Base-by-base conservation (phyloP, 2,113 vertebrate genomes). In the Labeo rohita region DNA sequence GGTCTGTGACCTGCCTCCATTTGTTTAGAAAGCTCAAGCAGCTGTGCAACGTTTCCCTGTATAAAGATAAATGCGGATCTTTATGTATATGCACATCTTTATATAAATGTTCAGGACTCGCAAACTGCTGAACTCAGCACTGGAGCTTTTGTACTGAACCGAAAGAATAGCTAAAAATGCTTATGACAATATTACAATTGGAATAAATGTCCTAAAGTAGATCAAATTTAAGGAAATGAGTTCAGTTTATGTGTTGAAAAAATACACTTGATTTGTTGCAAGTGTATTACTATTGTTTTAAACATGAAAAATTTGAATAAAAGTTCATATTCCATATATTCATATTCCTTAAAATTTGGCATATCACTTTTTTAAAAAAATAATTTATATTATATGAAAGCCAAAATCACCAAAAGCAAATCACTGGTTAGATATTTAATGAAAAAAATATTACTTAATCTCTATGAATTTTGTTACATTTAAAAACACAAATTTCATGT, bases 1-100 rank as follows among this genome's bases (percentile, higher is more conserved):
- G 86, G 66, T 86, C 80, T 74, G 47, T 84, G 81, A 61, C 76
- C 73, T 43, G 61, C 50, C 77, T 79, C 63, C 80, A 83, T 90
- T 84, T 83, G 84, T 88, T 81, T 50, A 16, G 16, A 68, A 82
- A 52, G 59, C 68, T 73, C 50, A n/a, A 73, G 68, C 82, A 73
- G 50, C 66, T 84, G 82, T 73, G 50, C 68, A 8, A 18, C 54
- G 68, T 54, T 83, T n/a, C 18, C 4, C 18, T 8, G 12, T 84
- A 84, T 72, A 28, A 56, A 84, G 66, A 84, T 73, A 73, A 73
- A 84, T 84, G 18, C 39, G 52, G 45, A 45, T 28, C 18, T 82
- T 66, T 65, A 47, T 21, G 47, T n/a, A 82, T 79, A 21, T 79
- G 52, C 54, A 63, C 16, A 61, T 43, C 8, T 61, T n/a, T 43